A percentile compares a stretch with the other conserved stretches of the same genome.
Evolutionary conservation across 2,888 invertebrate species (phyloP).

Genomic region (Leptinotarsa juncta): DNA sequence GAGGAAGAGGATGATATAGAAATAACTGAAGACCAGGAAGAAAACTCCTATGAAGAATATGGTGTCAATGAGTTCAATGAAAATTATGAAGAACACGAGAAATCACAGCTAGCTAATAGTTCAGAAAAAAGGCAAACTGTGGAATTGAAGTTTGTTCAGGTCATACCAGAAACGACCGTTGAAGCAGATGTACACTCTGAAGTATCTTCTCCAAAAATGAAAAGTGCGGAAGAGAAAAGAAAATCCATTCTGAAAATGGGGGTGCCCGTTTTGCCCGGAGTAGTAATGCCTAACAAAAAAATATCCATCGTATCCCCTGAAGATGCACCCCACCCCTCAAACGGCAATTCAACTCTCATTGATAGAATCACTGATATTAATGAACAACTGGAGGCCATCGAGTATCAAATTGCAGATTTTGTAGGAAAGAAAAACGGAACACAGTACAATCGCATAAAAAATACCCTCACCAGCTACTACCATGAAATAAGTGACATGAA

Average conservation of each 20-base stretch:
- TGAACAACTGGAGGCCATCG: constrained; percentile 44
- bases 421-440: constrained; percentile 47
- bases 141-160: constrained; percentile 49
- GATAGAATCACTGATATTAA: constrained; percentile 43
- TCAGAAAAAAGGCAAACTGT: constrained; percentile 46
- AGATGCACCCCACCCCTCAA: constrained; percentile 6
- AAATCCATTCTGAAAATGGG: constrained; percentile 52
- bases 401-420: constrained; percentile 48
- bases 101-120: constrained; percentile 33
- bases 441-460: constrained; percentile 47
- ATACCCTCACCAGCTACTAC: constrained; percentile 40
- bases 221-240: constrained; percentile 44
- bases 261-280: constrained; percentile 53
- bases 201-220: neutral
- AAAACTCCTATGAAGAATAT: neutral
- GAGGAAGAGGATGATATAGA: constrained; percentile 25
- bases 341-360: constrained; percentile 17
- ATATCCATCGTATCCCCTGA: constrained; percentile 34
- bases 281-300: constrained; percentile 42
- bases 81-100: constrained; percentile 20
- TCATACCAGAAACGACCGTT: constrained; percentile 31
- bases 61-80: constrained; percentile 17
- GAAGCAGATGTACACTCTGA: constrained; percentile 28
- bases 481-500: constrained; percentile 39
- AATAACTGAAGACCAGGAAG: constrained; percentile 25